Base-by-base conservation (phyloP, 2,888 invertebrate species). In the Saturnia japonica region DNA sequence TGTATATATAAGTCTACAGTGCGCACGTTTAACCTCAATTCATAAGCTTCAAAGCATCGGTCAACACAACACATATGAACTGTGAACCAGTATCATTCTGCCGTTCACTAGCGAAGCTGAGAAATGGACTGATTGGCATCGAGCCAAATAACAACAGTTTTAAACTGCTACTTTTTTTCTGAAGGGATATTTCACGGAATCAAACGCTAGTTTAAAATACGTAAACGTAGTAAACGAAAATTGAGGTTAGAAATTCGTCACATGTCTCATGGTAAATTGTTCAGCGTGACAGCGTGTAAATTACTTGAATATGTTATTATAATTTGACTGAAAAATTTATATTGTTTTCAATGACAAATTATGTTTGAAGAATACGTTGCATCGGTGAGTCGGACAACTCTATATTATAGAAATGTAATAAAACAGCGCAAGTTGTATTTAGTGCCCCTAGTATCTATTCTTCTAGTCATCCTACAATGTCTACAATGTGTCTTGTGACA, bases 121-220 rank as follows among this genome's bases (percentile, higher is more conserved):
- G 89, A 92, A 91, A 91, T 89, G 89, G 86, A 91, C 85, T 87
- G 89, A 78, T 88, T 93, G 93, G 93, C 90, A 75, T 3, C 12
- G 16, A 68, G 89, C 93, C 93, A 93, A 87, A 71, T 73, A 76
- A 79, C 80, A 83, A 76, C 74, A 76, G 73, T 78, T 82, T 85
- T 80, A 85, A 82, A 80, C 77, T 75, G 79, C 73, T 76, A 76
- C 77, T 77, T 85, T 88, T 60, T 87, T 86, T 80, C 78, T 76
- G 76, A 85, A 86, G 84, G 82, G 82, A 85, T 84, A 82, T 85
- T 86, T 83, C 77, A 76, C 78, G 80, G 80, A 79, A 80, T 79
- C 78, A 73, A 77, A 80, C 76, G 79, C 73, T 75, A 79, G 81
- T 80, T 82, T 80, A 79, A 82, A 86, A 82, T 79, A 80, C 77